These are phyloP conservation scores for Drosophila truncata DNA, from an alignment of 1,140 invertebrate genomes.

Conservation along the genomic window DNA sequence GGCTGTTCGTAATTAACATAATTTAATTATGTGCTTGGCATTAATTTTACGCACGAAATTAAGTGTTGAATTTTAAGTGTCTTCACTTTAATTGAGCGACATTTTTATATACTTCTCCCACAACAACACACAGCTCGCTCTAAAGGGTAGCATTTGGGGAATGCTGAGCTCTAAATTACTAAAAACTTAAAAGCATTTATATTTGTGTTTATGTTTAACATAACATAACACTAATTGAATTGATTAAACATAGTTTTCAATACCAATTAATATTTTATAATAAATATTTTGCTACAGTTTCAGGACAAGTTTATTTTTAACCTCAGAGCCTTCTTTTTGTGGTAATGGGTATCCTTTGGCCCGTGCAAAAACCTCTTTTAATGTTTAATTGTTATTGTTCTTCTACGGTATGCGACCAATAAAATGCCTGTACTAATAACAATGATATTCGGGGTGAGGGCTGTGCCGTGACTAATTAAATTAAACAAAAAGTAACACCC, in stretches of 20 bases:
- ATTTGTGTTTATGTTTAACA: background rate
- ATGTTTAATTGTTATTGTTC: constrained; percentile 52
- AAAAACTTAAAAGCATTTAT: background rate
- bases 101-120: constrained; percentile 59
- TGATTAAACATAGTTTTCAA: no score
- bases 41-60: constrained; percentile 84
- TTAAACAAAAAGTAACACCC: constrained; percentile 76
- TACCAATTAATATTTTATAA: no score
- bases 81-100: constrained; percentile 82
- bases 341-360: constrained; percentile 17
- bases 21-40: constrained; percentile 84
- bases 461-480: constrained; percentile 68
- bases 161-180: background rate
- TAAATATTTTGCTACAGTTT: no score
- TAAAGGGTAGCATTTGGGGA: constrained; percentile 12
- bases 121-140: constrained; percentile 5
- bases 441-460: constrained; percentile 47
- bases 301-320: background rate
- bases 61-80: constrained; percentile 84
- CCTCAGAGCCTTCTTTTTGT: background rate
- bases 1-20: constrained; percentile 78
- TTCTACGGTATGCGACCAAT: constrained; percentile 56
- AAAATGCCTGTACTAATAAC: constrained; percentile 66
- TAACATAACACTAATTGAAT: background rate
- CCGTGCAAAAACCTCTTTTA: background rate